Evolutionary conservation across 2,113 vertebrate species (phyloP), one percentile per base, ranked within the genome.

Genomic region (Suricata suricatta): DNA sequence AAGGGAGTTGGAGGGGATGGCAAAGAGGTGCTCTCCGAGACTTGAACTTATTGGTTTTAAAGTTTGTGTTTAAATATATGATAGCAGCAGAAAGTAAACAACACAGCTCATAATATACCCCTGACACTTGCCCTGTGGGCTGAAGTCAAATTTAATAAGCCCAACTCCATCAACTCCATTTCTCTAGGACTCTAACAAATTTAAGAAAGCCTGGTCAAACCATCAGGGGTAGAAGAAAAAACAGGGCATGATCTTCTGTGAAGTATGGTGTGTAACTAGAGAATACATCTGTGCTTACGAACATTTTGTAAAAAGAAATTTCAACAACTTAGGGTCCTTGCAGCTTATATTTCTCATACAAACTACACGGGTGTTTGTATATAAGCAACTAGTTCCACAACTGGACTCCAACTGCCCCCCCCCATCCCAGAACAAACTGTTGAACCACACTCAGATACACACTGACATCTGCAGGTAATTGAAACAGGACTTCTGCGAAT

Each of bases 381-480:
- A 97, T 92, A 97, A 97, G 96, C 80, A 93, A 95, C 80, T 93
- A 83, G 64, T 97, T 97, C 98, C 96, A 90, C 69, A 82, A 95
- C 60, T 87, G 79, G 88, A 77, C 96, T 98, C 94, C 77, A 68
- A 85, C 21, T 60, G 63, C 64, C 90, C 84, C 16, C 52, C 82
- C 85, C 84, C 38, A 21, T 88, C 97, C 88, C 72, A 96, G 96
- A 97, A 93, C 4, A 96, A 64, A 64, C 88, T 9, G 15, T 50
- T 90, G 86, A 92, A 90, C 68, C 80, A 95, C 97, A 97, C 90
- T 96, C 81, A 96, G 96, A 98, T 95, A 97, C 93, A 97, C 44
- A 27, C 77, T 96, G 95, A 96, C 97, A 97, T 97, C 98, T 98
- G 95, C 98, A 98, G 98, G 97, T 97, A 98, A 96, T 97, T 88